Percentiles rank a stretch among this genome's conserved stretches.
Evolutionary conservation across 2,113 vertebrate genomes (phyloP).

Genomic region (Sphyrna mokarran): DNA sequence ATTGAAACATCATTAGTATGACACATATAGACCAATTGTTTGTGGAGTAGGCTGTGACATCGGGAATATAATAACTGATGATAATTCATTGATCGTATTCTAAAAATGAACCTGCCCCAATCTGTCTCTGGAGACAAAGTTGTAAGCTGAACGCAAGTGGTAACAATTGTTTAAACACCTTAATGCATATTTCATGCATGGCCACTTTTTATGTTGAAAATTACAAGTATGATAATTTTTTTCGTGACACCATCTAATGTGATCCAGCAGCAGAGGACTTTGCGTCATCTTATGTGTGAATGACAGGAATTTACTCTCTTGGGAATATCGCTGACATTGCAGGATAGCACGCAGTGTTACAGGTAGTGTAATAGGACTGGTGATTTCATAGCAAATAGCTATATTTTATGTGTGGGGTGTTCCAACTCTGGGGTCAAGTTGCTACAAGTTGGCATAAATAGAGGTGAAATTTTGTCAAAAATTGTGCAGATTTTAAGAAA

Average conservation of each 20-base stretch:
- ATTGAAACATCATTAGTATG: not conserved
- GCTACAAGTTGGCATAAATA: not conserved
- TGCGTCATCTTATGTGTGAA: not conserved
- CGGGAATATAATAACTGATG: not conserved
- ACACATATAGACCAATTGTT: not conserved
- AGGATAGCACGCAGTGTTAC: conserved; percentile 12
- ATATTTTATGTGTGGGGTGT: not conserved
- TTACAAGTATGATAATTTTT: conserved; percentile 24
- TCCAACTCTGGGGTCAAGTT: not conserved
- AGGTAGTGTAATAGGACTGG: not conserved
- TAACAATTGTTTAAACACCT: conserved; percentile 17
- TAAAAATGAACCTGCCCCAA: not conserved
- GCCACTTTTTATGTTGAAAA: conserved; percentile 11
- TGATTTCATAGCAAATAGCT: not conserved
- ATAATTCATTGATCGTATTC: conserved; percentile 7
- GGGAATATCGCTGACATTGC: not conserved
- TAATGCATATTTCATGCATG: conserved; percentile 3
- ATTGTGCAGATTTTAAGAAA: not conserved
- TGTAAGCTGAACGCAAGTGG: not conserved
- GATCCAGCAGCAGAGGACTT: not conserved
- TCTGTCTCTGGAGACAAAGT: not conserved
- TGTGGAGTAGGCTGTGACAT: not conserved
- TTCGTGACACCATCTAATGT: not conserved
- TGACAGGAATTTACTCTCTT: not conserved
- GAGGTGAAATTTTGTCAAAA: not conserved